Evolutionary conservation across 2,113 vertebrate genomes (phyloP), one percentile per base, ranked within the genome.

Genomic region (Neodon shergylaensis): DNA sequence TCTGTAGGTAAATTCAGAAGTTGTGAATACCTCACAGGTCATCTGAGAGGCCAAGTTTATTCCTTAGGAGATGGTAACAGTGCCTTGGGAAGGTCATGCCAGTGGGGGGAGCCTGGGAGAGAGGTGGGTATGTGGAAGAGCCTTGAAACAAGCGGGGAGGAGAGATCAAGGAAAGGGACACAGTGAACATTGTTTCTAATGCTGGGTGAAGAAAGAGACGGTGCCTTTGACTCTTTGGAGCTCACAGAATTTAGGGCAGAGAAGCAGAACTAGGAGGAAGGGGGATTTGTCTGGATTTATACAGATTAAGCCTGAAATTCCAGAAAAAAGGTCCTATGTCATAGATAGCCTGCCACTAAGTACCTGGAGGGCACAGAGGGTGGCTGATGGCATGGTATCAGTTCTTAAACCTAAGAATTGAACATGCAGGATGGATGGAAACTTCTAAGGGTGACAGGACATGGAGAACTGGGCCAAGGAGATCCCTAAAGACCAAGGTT

Each of bases 361-460:
- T 0, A 1, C 22, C 54, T 54, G 16, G 66, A 54, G 24, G 26
- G 31, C 66, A 39, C 0, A 17, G 12, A 36, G 0, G 9, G 22
- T 83, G 28, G 42, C 42, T 39, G 58, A 58, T 6, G 42, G 1
- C 10, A 2, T 13, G 0, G 24, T 1, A 16, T 9, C 28, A 39
- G 36, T 61, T 61, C 12, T 7, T 16, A 92, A 28, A 91, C 12
- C 66, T 24, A 22, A 77, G n/a, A 54, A 28, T 0, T 36, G 7
- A 49, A 77, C 24, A 4, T 14, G 21, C 3, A 19, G 8, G 5
- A 0, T 28, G 39, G 1, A 33, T 54, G 8, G 42, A 21, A 36
- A 13, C 39, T 14, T 39, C 81, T n/a, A 49, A 52, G 11, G 21
- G 52, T 91, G n/a, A 73, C 83, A 61, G 21, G n/a, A 16, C 42